phyloP scores from a whole-genome alignment of 2,888 invertebrate genomes.

The Erannis defoliaria region DNA sequence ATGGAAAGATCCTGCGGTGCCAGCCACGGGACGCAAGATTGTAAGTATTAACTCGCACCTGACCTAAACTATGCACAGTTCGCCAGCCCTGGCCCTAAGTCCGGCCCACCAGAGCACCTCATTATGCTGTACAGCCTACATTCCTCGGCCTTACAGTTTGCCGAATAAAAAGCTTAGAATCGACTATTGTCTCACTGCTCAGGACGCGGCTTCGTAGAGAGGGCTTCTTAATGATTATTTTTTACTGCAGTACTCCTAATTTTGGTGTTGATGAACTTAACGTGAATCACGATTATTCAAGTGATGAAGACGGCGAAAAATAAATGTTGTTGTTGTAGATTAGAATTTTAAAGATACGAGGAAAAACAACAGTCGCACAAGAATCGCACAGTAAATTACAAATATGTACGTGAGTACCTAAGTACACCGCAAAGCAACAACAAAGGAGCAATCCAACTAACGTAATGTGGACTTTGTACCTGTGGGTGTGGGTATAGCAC shows the following conservation, averaged over 20 bases:
- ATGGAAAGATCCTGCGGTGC: no score
- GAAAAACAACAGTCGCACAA: no score
- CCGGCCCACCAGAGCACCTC: slow-evolving; percentile 57
- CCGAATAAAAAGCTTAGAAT: slow-evolving; percentile 72
- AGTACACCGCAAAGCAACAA: no score
- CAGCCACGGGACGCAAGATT: no score
- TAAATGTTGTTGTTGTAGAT: neutral
- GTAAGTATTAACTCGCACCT: neutral
- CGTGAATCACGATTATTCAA: slow-evolving; percentile 32
- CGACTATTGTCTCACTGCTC: slow-evolving; percentile 69
- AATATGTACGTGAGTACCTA: no score
- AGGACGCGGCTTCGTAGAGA: slow-evolving; percentile 47
- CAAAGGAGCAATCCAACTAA: no score
- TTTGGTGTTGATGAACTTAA: slow-evolving; percentile 40
- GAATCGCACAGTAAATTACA: no score
- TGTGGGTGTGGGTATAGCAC: no score
- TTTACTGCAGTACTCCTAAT: slow-evolving; percentile 38
- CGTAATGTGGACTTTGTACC: no score
- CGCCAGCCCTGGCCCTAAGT: slow-evolving; percentile 23
- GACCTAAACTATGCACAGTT: neutral
- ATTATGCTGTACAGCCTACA: slow-evolving; percentile 84
- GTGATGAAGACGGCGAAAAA: slow-evolving; percentile 22
- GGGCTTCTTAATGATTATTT: slow-evolving; percentile 41
- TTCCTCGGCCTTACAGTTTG: slow-evolving; percentile 74
- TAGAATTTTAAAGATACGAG: no score